Base-by-base conservation (phyloP, 2,113 vertebrate species). In the Catharus fuscescens region DNA sequence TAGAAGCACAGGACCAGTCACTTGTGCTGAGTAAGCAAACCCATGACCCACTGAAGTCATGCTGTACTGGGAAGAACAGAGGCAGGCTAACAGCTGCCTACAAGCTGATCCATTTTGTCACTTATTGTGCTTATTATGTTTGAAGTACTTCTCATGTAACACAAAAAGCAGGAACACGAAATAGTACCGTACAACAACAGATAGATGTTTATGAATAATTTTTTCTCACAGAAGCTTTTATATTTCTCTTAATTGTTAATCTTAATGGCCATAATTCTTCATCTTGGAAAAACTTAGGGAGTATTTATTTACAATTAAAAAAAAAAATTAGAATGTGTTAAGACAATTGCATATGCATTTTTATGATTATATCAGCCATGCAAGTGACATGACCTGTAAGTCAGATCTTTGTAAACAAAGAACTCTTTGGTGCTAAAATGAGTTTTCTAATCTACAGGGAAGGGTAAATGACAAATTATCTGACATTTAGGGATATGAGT, bases 1-100 rank as follows among this genome's bases (percentile, higher is more conserved):
- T 32, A 80, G 32, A 72, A 93, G 25, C 76, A 86, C n/a, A 59
- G 32, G 38, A 62, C 34, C 60, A 54, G 26, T 56, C 52, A 83
- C n/a, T 92, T 69, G 16, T 66, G 76, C 92, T 83, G 71, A 86
- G 44, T 59, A 94, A 90, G 32, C 56, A 91, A 85, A 86, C 4
- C 5, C 32, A 28, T 78, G 88, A 91, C n/a, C 64, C 72, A 44
- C 38, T 60, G 86, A 76, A 88, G 36, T 83, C 50, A 29, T 47
- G 59, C 42, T 71, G 56, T 67, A 78, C 24, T 80, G 34, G 29
- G 24, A 86, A 40, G 38, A 93, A 78, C 31, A 86, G 82, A 59
- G 57, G 34, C 47, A 80, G 54, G 44, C 26, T 80, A 92, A 83
- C 38, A 83, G 42, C 69, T 94, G 52, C 52, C 48, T 70, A 34